These are phyloP conservation scores for Lepidothrix coronata DNA, from an alignment of 2,113 vertebrate species.

Conservation along the genomic window DNA sequence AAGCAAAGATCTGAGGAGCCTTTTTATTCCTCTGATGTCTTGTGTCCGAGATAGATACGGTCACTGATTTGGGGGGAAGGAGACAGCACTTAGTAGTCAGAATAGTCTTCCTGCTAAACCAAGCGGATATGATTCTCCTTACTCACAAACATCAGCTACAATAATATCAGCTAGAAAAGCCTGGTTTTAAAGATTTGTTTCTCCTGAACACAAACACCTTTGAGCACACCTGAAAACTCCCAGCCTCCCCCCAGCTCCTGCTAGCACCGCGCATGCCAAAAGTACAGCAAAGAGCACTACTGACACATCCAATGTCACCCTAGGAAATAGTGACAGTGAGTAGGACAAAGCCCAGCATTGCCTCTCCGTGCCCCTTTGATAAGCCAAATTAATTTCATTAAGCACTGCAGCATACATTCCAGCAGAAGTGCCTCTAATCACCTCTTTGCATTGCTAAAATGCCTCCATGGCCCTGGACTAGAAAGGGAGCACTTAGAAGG, in stretches of 20 bases:
- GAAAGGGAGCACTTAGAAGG: neutral
- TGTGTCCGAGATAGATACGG: neutral
- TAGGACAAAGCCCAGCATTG: neutral
- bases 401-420: neutral
- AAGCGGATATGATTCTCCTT: neutral
- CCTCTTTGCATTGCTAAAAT: constrained; percentile 41
- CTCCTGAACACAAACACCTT: neutral
- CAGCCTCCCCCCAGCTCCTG: neutral
- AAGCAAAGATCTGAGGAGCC: neutral
- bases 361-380: neutral
- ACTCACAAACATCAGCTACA: neutral
- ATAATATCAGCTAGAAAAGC: neutral
- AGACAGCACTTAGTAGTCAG: neutral
- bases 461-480: neutral
- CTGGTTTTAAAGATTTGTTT: neutral
- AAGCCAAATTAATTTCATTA: constrained; percentile 35
- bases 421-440: constrained; percentile 43
- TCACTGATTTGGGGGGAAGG: neutral
- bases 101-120: neutral
- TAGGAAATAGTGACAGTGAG: neutral
- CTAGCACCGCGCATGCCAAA: neutral
- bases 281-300: neutral
- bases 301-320: neutral
- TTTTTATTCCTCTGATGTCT: neutral
- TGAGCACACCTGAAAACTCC: neutral